Base-by-base conservation (phyloP, 2,888 invertebrate genomes). In the Drosophila diplacantha region DNA sequence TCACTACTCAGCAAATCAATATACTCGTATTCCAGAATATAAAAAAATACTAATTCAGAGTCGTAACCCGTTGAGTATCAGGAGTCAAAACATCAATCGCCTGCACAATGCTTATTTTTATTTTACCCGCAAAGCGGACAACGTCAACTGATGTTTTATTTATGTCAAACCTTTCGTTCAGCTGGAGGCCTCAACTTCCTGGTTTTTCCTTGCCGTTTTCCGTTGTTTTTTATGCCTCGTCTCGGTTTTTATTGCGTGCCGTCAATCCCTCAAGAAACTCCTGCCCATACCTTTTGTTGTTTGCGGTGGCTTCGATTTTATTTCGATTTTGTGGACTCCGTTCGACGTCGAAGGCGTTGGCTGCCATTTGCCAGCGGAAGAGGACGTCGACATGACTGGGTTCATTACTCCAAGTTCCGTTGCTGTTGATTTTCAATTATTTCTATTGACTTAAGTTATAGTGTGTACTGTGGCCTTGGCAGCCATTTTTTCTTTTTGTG, bases 111-210 rank as follows among this genome's bases (percentile, higher is more conserved):
- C 44, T 64, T 63, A 63, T 61, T 61, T 64, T 53, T 61, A 61
- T 62, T 31, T 50, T 9, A 35, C 18, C 63, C 60, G 60, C 60
- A 61, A 24, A 61, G 63, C 49, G 35, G 49, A 49, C 34, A 62
- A 49, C 49, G 31, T 18, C 39, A 41, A 37, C 62, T 43, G 62
- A 61, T 61, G 47, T 61, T 64, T 69, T 69, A 70, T 69, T 69
- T 69, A 69, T 69, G 63, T 69, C 70, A 69, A 69, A 69, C 70
- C 69, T 53, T 69, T 69, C 49, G 37, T 41, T 44, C 58, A 49
- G 64, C 54, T 53, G 31, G 24, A 64, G 64, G 61, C 64, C 61
- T 52, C 37, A 52, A 62, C 62, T 62, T 60, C 61, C 63, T 41
- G 63, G 26, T 32, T 62, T 35, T 20, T 39, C 39, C 43, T 11